Evolutionary conservation across 2,797 vertebrate species (phyloP).

Genomic region (Cyclopterus lumpus): DNA sequence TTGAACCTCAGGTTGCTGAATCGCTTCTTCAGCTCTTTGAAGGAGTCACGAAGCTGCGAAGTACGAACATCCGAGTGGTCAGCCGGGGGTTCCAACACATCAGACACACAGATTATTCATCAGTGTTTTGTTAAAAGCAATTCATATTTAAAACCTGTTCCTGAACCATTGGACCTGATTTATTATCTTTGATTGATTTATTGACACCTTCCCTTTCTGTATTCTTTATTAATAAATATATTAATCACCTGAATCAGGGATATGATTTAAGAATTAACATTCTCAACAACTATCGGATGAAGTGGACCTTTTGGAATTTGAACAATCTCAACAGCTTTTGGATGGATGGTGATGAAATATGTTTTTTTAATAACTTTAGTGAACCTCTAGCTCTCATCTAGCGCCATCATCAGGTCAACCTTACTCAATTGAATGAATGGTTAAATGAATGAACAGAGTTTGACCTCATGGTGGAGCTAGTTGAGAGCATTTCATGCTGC

Average conservation of each 20-base stretch:
- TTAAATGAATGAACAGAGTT: neutral
- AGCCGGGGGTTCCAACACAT: neutral
- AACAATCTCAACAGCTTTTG: neutral
- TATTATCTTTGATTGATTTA: neutral
- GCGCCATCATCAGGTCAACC: too few species aligned
- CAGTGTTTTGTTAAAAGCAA: too few species aligned
- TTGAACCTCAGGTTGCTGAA: slow-evolving; percentile 66
- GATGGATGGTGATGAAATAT: neutral
- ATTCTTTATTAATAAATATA: neutral
- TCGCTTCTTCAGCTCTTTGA: slow-evolving; percentile 63
- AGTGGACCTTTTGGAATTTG: neutral
- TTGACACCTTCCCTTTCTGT: neutral
- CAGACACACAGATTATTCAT: neutral
- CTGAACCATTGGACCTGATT: neutral
- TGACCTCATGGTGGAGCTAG: neutral
- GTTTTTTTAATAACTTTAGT: neutral
- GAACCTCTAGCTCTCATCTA: neutral
- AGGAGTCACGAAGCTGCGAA: slow-evolving; percentile 61
- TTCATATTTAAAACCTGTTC: too few species aligned
- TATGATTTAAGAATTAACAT: neutral
- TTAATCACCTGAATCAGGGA: neutral
- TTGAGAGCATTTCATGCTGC: neutral
- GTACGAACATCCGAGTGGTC: neutral
- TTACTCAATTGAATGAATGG: too few species aligned
- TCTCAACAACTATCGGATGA: neutral